phyloP scores from a whole-genome alignment of 30 jellyfish, hydroid and myxozoan species.

The Aurelia aurita complex sp. Pacific region DNA sequence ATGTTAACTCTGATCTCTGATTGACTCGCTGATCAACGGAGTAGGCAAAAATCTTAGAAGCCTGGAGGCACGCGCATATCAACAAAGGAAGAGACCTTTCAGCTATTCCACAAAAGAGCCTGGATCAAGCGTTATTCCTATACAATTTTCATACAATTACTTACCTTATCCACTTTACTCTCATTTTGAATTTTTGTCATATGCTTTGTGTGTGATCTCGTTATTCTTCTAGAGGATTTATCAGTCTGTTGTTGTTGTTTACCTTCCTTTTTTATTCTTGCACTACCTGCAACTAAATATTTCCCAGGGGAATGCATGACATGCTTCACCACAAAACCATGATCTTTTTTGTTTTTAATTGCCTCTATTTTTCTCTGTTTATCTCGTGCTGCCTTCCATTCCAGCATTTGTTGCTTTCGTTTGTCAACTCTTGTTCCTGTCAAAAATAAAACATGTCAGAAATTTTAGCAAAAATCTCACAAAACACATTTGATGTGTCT shows the following conservation, averaged over 20 bases:
- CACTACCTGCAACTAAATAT: constrained; percentile 5
- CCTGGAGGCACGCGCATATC: too few relatives aligned
- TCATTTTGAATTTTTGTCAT: neutral
- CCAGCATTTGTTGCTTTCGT: constrained; percentile 27
- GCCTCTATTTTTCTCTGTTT: constrained; percentile 12
- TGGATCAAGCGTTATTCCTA: too few relatives aligned
- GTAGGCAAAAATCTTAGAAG: too few relatives aligned
- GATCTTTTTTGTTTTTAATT: neutral
- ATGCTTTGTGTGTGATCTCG: constrained; percentile 20
- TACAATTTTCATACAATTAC: neutral
- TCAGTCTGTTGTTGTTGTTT: neutral
- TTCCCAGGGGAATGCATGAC: constrained; percentile 50
- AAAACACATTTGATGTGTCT: too few relatives aligned
- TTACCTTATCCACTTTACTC: neutral
- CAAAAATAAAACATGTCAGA: neutral
- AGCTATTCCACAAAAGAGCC: too few relatives aligned
- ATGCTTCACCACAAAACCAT: constrained; percentile 48
- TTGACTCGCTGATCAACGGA: too few relatives aligned
- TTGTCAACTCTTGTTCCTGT: constrained; percentile 18
- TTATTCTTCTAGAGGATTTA: neutral
- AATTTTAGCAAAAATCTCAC: neutral
- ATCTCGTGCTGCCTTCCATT: constrained; percentile 35
- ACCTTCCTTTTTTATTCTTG: neutral
- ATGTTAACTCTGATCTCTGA: too few relatives aligned
- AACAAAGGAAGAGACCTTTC: too few relatives aligned